Percentiles rank a stretch among this genome's conserved stretches.
Evolutionary conservation across 2,888 invertebrate species (phyloP).

Genomic region (Andrena chrysosceles): DNA sequence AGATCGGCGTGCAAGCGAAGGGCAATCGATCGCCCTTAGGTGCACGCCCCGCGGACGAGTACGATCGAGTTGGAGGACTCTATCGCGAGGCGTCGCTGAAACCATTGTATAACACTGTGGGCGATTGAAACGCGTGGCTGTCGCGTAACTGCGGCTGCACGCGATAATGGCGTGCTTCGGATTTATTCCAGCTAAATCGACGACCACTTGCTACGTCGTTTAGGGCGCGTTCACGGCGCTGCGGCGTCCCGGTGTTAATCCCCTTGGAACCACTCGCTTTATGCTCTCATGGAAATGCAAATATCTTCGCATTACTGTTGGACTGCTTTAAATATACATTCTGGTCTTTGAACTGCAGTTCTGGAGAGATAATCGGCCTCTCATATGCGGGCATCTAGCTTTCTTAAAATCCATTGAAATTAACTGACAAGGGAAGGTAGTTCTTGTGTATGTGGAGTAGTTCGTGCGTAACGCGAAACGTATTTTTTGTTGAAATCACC

Average conservation of each 20-base stretch:
- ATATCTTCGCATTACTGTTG: too few relatives aligned
- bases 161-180: background rate
- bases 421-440: too few relatives aligned
- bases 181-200: background rate
- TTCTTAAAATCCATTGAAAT: too few relatives aligned
- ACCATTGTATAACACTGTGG: background rate
- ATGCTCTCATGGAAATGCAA: too few relatives aligned
- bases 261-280: background rate
- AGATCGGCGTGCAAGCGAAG: background rate
- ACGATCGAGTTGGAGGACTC: background rate
- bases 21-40: background rate
- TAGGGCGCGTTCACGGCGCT: background rate
- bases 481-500: too few relatives aligned
- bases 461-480: too few relatives aligned
- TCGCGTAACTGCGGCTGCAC: background rate
- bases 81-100: background rate
- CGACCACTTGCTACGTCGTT: conserved; percentile 3
- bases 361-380: too few relatives aligned
- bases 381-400: too few relatives aligned
- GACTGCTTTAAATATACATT: too few relatives aligned
- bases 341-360: too few relatives aligned
- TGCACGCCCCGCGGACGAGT: background rate
- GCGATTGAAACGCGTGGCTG: background rate
- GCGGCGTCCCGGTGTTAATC: background rate
- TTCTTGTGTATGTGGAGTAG: too few relatives aligned